Conservation (phyloP, 2,888 invertebrate species). For the Mythimna lalbum region DNA sequence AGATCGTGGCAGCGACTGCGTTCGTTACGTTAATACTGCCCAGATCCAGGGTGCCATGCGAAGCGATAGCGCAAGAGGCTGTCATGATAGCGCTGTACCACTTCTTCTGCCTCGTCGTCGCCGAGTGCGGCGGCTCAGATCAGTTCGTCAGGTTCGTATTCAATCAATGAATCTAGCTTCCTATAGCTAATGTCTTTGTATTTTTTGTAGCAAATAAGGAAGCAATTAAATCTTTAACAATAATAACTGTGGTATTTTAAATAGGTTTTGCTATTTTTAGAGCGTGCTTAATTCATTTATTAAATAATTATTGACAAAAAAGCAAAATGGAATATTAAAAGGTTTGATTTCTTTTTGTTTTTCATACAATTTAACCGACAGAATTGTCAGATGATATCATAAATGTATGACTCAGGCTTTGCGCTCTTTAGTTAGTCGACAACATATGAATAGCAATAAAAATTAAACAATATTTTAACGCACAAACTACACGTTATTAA, state of each 20-base stretch:
- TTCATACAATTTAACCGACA: background rate
- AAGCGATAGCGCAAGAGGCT: conserved; percentile 92
- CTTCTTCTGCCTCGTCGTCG: conserved; percentile 92
- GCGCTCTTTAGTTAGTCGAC: background rate
- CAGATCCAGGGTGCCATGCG: conserved; percentile 92
- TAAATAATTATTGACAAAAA: conserved; percentile 20
- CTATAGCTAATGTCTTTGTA: conserved; percentile 6
- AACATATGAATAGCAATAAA: background rate
- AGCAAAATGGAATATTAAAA: conserved; percentile 7
- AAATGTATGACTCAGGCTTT: background rate
- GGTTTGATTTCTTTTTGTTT: background rate
- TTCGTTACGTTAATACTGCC: conserved; percentile 91
- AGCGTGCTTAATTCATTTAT: conserved; percentile 30
- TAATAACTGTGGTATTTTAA: conserved; percentile 53
- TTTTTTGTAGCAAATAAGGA: conserved; percentile 52
- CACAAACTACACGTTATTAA: no score
- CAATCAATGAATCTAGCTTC: conserved; percentile 21
- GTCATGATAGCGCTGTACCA: conserved; percentile 93
- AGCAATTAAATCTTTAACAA: conserved; percentile 55
- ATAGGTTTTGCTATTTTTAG: conserved; percentile 36
- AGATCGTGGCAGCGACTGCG: conserved; percentile 91
- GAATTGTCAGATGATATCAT: conserved; percentile 7
- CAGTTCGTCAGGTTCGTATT: conserved; percentile 87
- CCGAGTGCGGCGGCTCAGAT: conserved; percentile 92
- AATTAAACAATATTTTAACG: background rate